Conservation (phyloP, 2,888 invertebrate genomes). For the Mactromeris polynyma region DNA sequence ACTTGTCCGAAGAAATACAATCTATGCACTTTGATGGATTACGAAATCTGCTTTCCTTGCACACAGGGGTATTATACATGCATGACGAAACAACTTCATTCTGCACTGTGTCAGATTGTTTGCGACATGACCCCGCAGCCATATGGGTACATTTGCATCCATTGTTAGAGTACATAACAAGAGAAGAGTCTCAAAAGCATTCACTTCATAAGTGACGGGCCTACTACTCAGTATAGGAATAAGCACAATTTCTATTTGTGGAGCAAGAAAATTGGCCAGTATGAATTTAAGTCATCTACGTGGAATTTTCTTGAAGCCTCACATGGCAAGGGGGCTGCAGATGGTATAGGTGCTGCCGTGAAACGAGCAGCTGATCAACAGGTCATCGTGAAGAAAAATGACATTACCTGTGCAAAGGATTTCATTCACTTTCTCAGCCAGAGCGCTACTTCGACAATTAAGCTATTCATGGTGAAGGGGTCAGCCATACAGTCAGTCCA, state of each 20-base stretch:
- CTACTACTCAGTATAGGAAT: slow-evolving; percentile 85
- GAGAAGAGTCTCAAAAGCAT: neutral
- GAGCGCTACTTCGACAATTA: neutral
- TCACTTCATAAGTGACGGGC: slow-evolving; percentile 84
- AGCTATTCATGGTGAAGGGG: slow-evolving; percentile 4
- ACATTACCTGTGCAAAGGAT: slow-evolving; percentile 54
- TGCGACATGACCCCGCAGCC: slow-evolving; percentile 21
- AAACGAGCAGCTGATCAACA: slow-evolving; percentile 79
- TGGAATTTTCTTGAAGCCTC: slow-evolving; percentile 85
- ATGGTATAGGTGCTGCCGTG: slow-evolving; percentile 81
- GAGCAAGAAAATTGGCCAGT: slow-evolving; percentile 11
- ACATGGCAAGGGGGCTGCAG: slow-evolving; percentile 84
- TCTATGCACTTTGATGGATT: slow-evolving; percentile 82
- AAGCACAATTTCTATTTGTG: slow-evolving; percentile 82
- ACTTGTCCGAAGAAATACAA: slow-evolving; percentile 85
- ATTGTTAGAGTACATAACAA: neutral
- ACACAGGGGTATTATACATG: slow-evolving; percentile 14
- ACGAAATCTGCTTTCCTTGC: slow-evolving; percentile 66
- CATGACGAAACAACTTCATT: neutral
- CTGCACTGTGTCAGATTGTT: slow-evolving; percentile 27
- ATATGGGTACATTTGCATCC: slow-evolving; percentile 25
- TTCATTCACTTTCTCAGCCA: neutral
- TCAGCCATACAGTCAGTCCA: slow-evolving; percentile 2
- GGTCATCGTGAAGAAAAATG: slow-evolving; percentile 42
- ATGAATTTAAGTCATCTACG: slow-evolving; percentile 60